These are phyloP conservation scores for Rhopalosiphum nymphaeae DNA, from an alignment of 2,888 invertebrate species.

Conservation along the genomic window DNA sequence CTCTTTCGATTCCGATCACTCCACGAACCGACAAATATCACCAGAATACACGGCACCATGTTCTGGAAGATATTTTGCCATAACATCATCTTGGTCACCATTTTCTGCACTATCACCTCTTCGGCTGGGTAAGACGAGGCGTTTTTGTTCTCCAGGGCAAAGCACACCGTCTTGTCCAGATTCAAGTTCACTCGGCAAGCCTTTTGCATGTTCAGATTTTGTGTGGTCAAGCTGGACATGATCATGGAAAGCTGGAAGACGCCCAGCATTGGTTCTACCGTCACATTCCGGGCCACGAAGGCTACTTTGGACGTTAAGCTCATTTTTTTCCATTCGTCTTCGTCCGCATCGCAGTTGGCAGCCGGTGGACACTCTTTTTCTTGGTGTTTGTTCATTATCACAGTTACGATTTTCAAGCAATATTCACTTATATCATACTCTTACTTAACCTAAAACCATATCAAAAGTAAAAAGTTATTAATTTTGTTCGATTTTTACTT, in stretches of 20 bases:
- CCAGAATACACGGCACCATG: constrained; percentile 81
- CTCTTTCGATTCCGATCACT: constrained; percentile 75
- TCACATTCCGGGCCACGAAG: constrained; percentile 77
- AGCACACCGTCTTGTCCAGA: constrained; percentile 81
- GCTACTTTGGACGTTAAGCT: constrained; percentile 66
- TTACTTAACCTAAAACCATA: not conserved
- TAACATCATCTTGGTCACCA: constrained; percentile 84
- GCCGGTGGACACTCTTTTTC: not conserved
- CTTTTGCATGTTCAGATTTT: constrained; percentile 87
- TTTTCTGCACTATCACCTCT: constrained; percentile 79
- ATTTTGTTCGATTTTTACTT: not conserved
- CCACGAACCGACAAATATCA: constrained; percentile 84
- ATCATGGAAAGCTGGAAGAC: constrained; percentile 79
- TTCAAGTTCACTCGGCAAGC: constrained; percentile 86
- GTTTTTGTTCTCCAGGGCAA: constrained; percentile 80
- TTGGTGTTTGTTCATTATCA: not conserved
- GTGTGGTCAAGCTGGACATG: constrained; percentile 82
- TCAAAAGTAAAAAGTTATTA: not conserved
- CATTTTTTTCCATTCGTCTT: not conserved
- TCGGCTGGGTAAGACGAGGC: constrained; percentile 68
- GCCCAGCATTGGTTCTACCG: constrained; percentile 82
- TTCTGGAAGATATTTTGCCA: constrained; percentile 90
- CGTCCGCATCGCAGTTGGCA: not conserved
- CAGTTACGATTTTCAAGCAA: not conserved
- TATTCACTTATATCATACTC: not conserved